These are phyloP conservation scores for Percopsis omiscomaycus DNA, from an alignment of 2,797 vertebrate genomes.

Conservation along the genomic window DNA sequence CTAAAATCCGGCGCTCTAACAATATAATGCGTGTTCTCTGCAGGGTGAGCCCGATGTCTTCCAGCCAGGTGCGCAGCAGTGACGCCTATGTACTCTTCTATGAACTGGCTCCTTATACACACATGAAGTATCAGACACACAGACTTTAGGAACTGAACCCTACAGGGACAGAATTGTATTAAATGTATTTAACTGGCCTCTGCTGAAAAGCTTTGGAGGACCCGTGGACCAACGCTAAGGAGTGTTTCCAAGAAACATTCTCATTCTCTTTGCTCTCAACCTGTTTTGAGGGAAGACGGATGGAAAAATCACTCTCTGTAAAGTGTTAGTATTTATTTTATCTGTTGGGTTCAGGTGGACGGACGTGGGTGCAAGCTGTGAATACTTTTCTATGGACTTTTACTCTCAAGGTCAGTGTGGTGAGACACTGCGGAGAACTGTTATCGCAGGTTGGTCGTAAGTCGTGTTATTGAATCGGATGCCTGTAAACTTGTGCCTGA, in stretches of 20 bases:
- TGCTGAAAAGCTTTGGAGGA: no score
- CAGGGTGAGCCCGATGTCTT: slow-evolving; percentile 91
- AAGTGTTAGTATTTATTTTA: no score
- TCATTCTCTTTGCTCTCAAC: neutral
- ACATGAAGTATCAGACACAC: slow-evolving; percentile 77
- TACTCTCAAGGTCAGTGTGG: slow-evolving; percentile 7
- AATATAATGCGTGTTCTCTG: slow-evolving; percentile 16
- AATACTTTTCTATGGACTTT: slow-evolving; percentile 35
- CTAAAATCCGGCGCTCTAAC: neutral
- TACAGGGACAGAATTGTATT: neutral
- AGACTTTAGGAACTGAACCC: slow-evolving; percentile 31
- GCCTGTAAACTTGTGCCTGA: slow-evolving; percentile 12
- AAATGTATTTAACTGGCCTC: neutral
- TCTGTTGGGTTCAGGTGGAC: slow-evolving; percentile 6
- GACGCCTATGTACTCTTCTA: slow-evolving; percentile 97
- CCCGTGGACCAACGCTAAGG: neutral
- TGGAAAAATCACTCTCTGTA: neutral
- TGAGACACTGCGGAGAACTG: slow-evolving; percentile 4
- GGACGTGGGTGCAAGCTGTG: neutral
- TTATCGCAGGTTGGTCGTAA: slow-evolving; percentile 26
- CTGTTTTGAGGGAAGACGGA: neutral
- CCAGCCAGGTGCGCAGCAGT: slow-evolving; percentile 91
- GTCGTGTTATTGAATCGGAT: slow-evolving; percentile 53
- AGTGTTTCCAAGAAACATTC: neutral
- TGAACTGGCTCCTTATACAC: slow-evolving; percentile 82